A percentile compares a stretch with the other conserved stretches of the same genome.
Conservation (phyloP, 1,140 invertebrate species). For the Mizuhopecten yessoensis region DNA sequence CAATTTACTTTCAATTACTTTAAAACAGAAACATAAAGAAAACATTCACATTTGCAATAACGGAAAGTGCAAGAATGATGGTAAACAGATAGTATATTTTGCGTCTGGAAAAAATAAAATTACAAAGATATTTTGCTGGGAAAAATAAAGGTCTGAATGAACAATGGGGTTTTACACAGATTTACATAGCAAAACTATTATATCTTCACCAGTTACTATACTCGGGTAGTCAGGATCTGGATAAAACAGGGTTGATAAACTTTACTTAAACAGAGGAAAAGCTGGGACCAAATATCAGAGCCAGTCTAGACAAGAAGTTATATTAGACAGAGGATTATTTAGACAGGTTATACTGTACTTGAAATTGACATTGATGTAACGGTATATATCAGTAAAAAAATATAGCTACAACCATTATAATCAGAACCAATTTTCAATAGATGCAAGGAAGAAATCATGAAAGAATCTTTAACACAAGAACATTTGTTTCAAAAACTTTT, state of each 20-base stretch:
- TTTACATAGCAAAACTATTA: neutral
- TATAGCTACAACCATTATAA: neutral
- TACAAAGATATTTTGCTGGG: neutral
- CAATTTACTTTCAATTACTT: too few species aligned
- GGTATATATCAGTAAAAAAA: neutral
- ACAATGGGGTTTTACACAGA: neutral
- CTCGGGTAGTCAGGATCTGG: neutral
- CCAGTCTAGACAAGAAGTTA: neutral
- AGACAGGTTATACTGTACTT: neutral
- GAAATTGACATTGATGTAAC: neutral
- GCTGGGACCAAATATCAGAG: neutral
- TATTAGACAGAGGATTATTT: neutral
- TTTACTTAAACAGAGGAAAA: neutral
- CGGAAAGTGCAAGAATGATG: neutral
- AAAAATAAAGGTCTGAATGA: neutral
- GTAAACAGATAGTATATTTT: neutral
- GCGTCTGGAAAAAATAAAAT: neutral
- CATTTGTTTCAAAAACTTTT: neutral
- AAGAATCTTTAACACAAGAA: neutral
- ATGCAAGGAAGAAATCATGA: neutral
- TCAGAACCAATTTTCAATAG: neutral
- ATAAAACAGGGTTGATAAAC: neutral
- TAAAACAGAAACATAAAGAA: too few species aligned
- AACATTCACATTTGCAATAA: too few species aligned
- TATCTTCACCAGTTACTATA: too few species aligned